Conservation (phyloP, 2,888 invertebrate genomes). For the Lycocerus yunnanus region DNA sequence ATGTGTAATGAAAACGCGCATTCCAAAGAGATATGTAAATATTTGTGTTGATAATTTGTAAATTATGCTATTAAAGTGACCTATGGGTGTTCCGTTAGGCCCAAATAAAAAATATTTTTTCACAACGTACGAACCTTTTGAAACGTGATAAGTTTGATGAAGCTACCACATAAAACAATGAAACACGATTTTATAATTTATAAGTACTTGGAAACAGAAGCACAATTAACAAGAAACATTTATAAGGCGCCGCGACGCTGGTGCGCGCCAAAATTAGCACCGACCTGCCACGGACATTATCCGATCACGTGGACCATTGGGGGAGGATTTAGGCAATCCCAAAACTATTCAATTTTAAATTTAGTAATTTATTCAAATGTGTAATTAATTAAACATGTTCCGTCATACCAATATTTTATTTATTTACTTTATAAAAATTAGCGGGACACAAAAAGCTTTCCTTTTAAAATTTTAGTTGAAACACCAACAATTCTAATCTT, state of each 20-base stretch:
- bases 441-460: no score
- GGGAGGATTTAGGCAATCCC: conserved; percentile 23
- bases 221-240: conserved; percentile 28
- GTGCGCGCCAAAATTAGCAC: conserved; percentile 42
- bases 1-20: background rate
- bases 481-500: no score
- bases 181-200: conserved; percentile 10
- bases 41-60: background rate
- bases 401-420: no score
- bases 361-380: background rate
- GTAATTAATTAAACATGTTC: background rate
- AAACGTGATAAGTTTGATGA: background rate
- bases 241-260: conserved; percentile 34
- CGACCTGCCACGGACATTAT: conserved; percentile 33
- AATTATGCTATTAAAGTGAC: background rate
- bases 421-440: no score
- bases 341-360: conserved; percentile 1
- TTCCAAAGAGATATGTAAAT: background rate
- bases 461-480: no score
- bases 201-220: conserved; percentile 25
- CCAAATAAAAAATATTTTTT: background rate
- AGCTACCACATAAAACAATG: conserved; percentile 6
- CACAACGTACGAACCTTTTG: background rate
- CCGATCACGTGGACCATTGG: conserved; percentile 24
- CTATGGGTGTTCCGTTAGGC: background rate